A percentile compares a stretch with the other conserved stretches of the same genome.
These are phyloP conservation scores for Aurelia aurita complex sp. Pacific DNA, from an alignment of 30 jellyfish, hydroid and myxozoan genomes.

Conservation along the genomic window DNA sequence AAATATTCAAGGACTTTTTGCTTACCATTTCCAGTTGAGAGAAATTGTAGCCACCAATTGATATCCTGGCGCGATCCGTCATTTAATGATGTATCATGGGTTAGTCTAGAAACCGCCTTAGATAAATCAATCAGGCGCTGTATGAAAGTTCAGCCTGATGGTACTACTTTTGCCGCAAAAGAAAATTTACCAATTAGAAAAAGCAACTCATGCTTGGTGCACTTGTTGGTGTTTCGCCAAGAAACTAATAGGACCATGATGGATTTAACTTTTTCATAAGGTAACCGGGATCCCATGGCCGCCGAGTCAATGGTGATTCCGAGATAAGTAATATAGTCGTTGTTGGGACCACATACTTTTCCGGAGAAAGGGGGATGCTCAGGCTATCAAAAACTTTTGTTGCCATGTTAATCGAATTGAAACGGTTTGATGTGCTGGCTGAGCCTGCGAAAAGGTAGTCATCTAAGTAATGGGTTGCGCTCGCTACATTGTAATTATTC, in stretches of 20 bases:
- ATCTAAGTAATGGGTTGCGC: conserved; percentile 6
- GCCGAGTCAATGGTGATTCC: not conserved
- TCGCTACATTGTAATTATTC: not conserved
- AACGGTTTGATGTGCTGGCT: not conserved
- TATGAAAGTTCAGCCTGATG: conserved; percentile 4
- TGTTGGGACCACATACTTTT: not conserved
- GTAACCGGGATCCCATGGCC: too few species aligned
- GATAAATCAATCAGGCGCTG: not conserved
- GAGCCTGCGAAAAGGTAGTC: not conserved
- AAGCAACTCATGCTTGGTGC: not conserved
- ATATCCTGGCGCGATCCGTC: not conserved
- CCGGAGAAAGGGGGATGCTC: not conserved
- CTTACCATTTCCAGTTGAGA: not conserved
- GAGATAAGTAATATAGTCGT: not conserved
- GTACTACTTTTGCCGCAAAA: not conserved
- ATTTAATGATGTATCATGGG: not conserved
- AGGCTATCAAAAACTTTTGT: not conserved
- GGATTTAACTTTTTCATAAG: too few species aligned
- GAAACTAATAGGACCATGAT: too few species aligned
- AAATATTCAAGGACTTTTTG: not conserved
- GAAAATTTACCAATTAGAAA: not conserved
- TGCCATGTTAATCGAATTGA: not conserved
- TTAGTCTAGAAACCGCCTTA: not conserved
- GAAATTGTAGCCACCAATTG: conserved; percentile 1
- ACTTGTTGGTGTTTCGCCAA: not conserved